A percentile compares a stretch with the other conserved stretches of the same genome.
These are phyloP conservation scores for Diadema setosum DNA, from an alignment of 35 echinoderm and acorn worm genomes.

Conservation along the genomic window DNA sequence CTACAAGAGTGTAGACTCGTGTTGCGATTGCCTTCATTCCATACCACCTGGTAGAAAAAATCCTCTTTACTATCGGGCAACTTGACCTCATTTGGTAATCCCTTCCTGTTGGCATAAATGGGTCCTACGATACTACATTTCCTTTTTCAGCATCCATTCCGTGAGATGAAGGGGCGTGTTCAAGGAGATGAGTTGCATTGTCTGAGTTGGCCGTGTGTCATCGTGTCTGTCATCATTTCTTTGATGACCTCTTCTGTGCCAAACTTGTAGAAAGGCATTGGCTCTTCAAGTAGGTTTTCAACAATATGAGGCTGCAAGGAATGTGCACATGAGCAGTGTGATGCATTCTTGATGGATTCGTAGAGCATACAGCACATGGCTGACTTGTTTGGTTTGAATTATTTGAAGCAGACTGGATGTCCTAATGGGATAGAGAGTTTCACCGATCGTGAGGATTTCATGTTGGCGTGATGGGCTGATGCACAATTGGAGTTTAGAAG, in stretches of 20 bases:
- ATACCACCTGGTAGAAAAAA: neutral
- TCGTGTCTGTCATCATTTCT: neutral
- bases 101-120: neutral
- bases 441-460: too few relatives aligned
- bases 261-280: neutral
- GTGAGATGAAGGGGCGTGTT: neutral
- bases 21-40: neutral
- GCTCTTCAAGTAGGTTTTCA: neutral
- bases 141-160: neutral
- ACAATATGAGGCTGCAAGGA: neutral
- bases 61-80: neutral
- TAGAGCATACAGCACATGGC: neutral
- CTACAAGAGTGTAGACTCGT: slow-evolving; percentile 4
- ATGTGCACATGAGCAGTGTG: neutral
- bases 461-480: too few relatives aligned
- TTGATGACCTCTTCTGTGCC: neutral
- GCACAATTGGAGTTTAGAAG: neutral
- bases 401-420: too few relatives aligned
- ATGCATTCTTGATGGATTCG: neutral
- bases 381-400: too few relatives aligned
- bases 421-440: too few relatives aligned
- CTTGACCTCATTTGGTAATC: slow-evolving; percentile 8
- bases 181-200: neutral
- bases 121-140: neutral
- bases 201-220: neutral